Base-by-base conservation (phyloP, 2,888 invertebrate species). In the Aspidapion aeneum region DNA sequence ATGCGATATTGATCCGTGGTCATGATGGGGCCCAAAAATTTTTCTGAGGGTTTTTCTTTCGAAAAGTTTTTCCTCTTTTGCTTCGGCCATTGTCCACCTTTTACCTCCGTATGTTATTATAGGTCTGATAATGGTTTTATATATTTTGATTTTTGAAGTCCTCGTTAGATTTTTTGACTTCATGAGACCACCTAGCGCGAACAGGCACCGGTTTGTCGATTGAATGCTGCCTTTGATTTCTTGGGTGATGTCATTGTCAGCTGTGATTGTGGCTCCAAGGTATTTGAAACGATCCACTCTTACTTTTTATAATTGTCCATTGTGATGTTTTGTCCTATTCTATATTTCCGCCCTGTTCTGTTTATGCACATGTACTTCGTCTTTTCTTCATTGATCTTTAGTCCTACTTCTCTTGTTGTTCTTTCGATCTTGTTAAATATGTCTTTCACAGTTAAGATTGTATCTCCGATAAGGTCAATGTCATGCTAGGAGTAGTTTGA, bases 191-290 rank as follows among this genome's bases (percentile, higher is more conserved):
- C 1, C n/a, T 3, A 60, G 61, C 17, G 54, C 59, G 52, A 18
- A 59, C 16, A 59, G 55, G 2, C 59, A 59, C 5, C 59, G 52
- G 51, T 59, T 59, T 18, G 2, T 19, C 7, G 1, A 55, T 59
- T 57, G 52, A 18, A 59, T 50, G 18, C 3, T 52, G 52, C 17
- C 17, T 52, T 52, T 52, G 3, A 52, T 52, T 52, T 52, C 52
- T n/a, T 52, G 7, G 3, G 52, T 52, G 52, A 52, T 19, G 52
- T 52, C 52, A n/a, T 52, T 52, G 52, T 9, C 17, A 5, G 5
- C 52, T 9, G 7, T 52, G 5, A 52, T 52, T 9, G 5, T 19
- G 5, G 52, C 7, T 5, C 52, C 52, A 9, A 52, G 52, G 17
- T 52, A 52, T 52, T 52, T 52, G 19, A 9, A n/a, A 52, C 52